Conservation (phyloP, 2,888 invertebrate genomes). For the Sminthurides aquaticus region DNA sequence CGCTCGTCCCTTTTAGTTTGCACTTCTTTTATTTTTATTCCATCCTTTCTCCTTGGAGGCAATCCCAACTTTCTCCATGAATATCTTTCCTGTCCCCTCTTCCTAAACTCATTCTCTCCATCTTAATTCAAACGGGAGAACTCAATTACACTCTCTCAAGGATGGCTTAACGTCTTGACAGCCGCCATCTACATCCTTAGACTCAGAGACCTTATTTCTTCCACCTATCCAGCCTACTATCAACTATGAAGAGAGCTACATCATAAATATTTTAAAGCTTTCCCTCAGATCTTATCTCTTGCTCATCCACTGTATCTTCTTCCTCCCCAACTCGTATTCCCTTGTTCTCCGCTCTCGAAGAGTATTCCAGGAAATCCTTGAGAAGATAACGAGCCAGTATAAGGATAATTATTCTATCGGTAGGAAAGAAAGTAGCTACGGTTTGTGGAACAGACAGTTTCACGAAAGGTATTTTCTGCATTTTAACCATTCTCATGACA, state of each 20-base stretch:
- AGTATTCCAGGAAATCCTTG: too few relatives aligned
- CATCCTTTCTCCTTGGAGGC: background rate
- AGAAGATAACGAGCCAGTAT: too few relatives aligned
- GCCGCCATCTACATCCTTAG: background rate
- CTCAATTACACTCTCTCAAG: background rate
- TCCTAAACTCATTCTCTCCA: background rate
- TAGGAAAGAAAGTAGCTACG: too few relatives aligned
- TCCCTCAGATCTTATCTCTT: background rate
- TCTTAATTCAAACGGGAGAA: background rate
- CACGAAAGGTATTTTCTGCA: too few relatives aligned
- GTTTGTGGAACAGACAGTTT: too few relatives aligned
- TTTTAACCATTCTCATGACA: too few relatives aligned
- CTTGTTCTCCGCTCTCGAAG: too few relatives aligned
- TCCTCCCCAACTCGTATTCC: too few relatives aligned
- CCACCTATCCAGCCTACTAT: background rate
- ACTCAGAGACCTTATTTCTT: background rate
- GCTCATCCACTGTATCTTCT: too few relatives aligned
- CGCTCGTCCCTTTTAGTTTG: background rate
- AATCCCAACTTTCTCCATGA: background rate
- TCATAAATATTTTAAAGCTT: background rate
- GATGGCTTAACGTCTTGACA: background rate
- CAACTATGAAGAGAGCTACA: background rate
- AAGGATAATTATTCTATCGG: too few relatives aligned
- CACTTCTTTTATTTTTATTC: background rate
- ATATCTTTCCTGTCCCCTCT: background rate